Conservation (phyloP, 2,113 vertebrate species). For the Chionomys nivalis region DNA sequence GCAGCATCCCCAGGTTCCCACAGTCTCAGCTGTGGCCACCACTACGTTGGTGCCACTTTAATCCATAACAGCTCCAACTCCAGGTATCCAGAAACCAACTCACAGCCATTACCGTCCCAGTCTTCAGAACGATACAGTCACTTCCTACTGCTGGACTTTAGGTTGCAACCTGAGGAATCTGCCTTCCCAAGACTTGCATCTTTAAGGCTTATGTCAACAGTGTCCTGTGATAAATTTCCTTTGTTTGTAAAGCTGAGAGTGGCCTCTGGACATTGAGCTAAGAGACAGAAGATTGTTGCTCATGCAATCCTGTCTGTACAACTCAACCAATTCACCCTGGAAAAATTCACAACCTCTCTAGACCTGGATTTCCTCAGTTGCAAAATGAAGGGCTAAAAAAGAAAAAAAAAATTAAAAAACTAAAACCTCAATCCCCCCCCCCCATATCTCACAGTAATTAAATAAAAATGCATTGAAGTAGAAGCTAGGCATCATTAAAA, state of each 20-base stretch:
- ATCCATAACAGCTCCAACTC: background rate
- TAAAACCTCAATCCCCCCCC: background rate
- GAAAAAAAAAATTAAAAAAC: background rate
- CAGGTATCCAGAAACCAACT: background rate
- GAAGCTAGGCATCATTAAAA: background rate
- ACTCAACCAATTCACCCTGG: slow-evolving; percentile 24
- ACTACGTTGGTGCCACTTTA: background rate
- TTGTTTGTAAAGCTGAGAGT: slow-evolving; percentile 21
- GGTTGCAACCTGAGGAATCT: background rate
- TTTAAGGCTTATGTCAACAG: background rate
- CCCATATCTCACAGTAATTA: background rate
- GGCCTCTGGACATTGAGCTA: slow-evolving; percentile 38
- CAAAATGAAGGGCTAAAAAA: slow-evolving; percentile 2
- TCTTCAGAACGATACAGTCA: background rate
- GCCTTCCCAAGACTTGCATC: slow-evolving; percentile 1
- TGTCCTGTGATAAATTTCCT: background rate
- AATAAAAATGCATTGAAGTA: background rate
- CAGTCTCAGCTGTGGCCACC: background rate
- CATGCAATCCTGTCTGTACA: slow-evolving; percentile 43
- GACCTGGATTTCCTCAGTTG: slow-evolving; percentile 17
- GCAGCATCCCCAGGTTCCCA: background rate
- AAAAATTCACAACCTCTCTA: slow-evolving; percentile 18
- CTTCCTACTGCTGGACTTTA: background rate
- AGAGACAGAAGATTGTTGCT: slow-evolving; percentile 46
- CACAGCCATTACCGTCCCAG: background rate